Conservation (phyloP, 1,140 invertebrate species). For the Globodera rostochiensis region DNA sequence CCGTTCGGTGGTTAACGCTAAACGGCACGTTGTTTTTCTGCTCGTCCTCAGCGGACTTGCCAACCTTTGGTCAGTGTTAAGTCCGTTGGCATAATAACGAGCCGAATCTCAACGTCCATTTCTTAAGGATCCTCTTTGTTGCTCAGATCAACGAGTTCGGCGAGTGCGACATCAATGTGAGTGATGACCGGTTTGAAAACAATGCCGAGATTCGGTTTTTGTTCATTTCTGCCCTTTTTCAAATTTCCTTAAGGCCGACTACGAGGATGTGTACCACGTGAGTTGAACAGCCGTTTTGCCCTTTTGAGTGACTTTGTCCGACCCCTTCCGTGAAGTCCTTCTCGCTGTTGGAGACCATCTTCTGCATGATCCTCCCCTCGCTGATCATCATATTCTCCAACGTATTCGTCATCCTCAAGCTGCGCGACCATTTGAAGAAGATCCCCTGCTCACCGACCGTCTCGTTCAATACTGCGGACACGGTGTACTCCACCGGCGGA, state of each 20-base stretch:
- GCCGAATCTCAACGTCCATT: background rate
- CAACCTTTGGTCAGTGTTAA: slow-evolving; percentile 43
- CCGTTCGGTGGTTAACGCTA: slow-evolving; percentile 48
- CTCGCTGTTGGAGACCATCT: slow-evolving; percentile 50
- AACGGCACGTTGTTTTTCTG: slow-evolving; percentile 50
- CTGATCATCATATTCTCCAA: slow-evolving; percentile 57
- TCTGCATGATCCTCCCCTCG: slow-evolving; percentile 58
- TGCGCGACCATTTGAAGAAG: slow-evolving; percentile 53
- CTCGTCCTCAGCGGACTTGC: slow-evolving; percentile 47
- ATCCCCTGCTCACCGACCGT: slow-evolving; percentile 58
- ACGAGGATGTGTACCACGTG: slow-evolving; percentile 50
- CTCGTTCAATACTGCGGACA: slow-evolving; percentile 60
- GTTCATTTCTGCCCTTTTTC: background rate
- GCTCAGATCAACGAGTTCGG: slow-evolving; percentile 54
- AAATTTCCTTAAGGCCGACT: slow-evolving; percentile 30
- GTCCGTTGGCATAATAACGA: background rate
- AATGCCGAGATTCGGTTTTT: background rate
- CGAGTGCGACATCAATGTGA: slow-evolving; percentile 56
- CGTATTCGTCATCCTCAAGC: slow-evolving; percentile 55
- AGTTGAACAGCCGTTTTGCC: slow-evolving; percentile 17
- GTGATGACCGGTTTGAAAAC: background rate
- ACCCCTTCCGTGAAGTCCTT: slow-evolving; percentile 34
- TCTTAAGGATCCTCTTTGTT: slow-evolving; percentile 52
- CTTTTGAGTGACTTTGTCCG: background rate
- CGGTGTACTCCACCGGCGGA: slow-evolving; percentile 53